phyloP scores from a whole-genome alignment of 2,113 vertebrate species.

The Tragelaphus strepsiceros region DNA sequence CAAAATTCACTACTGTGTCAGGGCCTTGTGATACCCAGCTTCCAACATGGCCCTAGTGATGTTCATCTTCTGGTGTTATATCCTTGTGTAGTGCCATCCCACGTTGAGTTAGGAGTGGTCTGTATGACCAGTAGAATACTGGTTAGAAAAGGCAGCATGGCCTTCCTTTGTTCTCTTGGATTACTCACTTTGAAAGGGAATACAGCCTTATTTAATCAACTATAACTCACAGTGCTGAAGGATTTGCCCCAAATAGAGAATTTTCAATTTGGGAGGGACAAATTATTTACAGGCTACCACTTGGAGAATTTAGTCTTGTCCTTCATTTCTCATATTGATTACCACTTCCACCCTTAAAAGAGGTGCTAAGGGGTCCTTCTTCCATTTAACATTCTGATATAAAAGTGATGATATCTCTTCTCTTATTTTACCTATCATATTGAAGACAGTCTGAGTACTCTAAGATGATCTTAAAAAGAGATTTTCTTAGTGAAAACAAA shows the following conservation, averaged over 20 bases:
- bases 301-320: not conserved
- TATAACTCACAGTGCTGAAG: not conserved
- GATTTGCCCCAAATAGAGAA: not conserved
- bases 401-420: not conserved
- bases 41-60: not conserved
- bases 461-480: not conserved
- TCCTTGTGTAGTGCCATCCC: not conserved
- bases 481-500: slow-evolving; percentile 15
- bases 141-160: not conserved
- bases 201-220: not conserved
- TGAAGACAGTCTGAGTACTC: slow-evolving; percentile 24
- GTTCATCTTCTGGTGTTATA: not conserved
- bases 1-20: not conserved
- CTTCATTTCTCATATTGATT: not conserved
- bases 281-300: not conserved
- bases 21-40: not conserved
- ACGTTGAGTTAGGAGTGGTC: not conserved
- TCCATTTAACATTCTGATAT: not conserved
- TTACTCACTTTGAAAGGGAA: not conserved
- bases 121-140: not conserved
- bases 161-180: not conserved
- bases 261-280: not conserved
- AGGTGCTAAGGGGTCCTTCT: not conserved
- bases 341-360: not conserved
- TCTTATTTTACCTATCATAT: not conserved